phyloP scores from a whole-genome alignment of 1,140 invertebrate species.

The Manduca sexta region DNA sequence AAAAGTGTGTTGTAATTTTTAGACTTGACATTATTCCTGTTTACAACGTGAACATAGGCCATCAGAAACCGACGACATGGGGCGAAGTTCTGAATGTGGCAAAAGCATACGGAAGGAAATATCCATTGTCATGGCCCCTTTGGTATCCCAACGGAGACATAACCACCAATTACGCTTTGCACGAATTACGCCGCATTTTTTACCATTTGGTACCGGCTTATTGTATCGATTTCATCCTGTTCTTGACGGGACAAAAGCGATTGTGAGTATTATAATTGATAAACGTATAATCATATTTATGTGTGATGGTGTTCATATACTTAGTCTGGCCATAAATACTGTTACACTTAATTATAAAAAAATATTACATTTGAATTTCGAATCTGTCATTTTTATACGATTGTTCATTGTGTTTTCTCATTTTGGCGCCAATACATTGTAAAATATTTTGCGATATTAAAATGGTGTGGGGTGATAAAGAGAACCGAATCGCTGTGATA shows the following conservation, averaged over 20 bases:
- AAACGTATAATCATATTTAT: neutral
- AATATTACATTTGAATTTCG: too few relatives aligned
- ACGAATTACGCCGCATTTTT: slow-evolving; percentile 74
- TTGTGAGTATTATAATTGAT: slow-evolving; percentile 71
- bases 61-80: slow-evolving; percentile 82
- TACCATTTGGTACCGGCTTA: slow-evolving; percentile 78
- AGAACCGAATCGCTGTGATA: too few relatives aligned
- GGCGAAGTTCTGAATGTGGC: slow-evolving; percentile 82
- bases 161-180: slow-evolving; percentile 71
- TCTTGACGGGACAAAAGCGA: slow-evolving; percentile 75
- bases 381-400: too few relatives aligned
- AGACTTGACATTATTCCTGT: slow-evolving; percentile 79
- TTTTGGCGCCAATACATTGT: too few relatives aligned
- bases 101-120: slow-evolving; percentile 57
- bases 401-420: too few relatives aligned
- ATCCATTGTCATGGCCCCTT: slow-evolving; percentile 74
- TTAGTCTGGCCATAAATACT: too few relatives aligned
- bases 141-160: slow-evolving; percentile 79
- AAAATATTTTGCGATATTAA: too few relatives aligned
- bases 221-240: slow-evolving; percentile 74
- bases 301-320: too few relatives aligned
- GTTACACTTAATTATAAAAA: too few relatives aligned
- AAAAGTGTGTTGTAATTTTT: slow-evolving; percentile 17
- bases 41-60: slow-evolving; percentile 82
- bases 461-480: too few relatives aligned